phyloP scores from a whole-genome alignment of 2,888 invertebrate genomes.

The Cotesia congregata region DNA sequence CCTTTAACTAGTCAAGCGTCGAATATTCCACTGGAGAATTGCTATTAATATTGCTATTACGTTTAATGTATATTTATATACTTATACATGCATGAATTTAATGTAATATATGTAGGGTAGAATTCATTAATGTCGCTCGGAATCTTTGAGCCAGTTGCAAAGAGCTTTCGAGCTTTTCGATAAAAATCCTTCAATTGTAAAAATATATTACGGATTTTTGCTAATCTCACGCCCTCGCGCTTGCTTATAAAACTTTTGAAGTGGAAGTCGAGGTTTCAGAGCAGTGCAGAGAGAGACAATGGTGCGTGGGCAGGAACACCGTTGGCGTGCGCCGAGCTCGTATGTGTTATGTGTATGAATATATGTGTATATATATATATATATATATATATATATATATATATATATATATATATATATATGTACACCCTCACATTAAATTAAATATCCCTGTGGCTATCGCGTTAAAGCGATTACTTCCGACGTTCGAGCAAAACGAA shows the following conservation, averaged over 20 bases:
- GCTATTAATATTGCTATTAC: no score
- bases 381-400: no score
- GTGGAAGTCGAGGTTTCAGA: no score
- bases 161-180: no score
- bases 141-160: no score
- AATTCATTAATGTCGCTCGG: no score
- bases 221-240: conserved; percentile 41
- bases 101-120: no score
- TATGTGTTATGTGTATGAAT: not conserved
- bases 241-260: conserved; percentile 27
- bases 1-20: conserved; percentile 20
- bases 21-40: not conserved
- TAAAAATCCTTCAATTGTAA: conserved; percentile 24
- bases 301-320: conserved; percentile 41
- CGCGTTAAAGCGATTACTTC: conserved; percentile 45
- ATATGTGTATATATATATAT: not conserved
- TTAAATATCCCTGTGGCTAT: conserved; percentile 44
- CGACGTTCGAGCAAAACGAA: conserved; percentile 30
- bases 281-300: conserved; percentile 39
- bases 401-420: not conserved
- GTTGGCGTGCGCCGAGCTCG: conserved; percentile 43
- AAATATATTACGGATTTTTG: conserved; percentile 43
- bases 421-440: conserved; percentile 43
- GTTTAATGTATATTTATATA: no score
- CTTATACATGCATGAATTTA: no score